Base-by-base conservation (phyloP, 2,888 invertebrate genomes). In the Machimus rusticus region DNA sequence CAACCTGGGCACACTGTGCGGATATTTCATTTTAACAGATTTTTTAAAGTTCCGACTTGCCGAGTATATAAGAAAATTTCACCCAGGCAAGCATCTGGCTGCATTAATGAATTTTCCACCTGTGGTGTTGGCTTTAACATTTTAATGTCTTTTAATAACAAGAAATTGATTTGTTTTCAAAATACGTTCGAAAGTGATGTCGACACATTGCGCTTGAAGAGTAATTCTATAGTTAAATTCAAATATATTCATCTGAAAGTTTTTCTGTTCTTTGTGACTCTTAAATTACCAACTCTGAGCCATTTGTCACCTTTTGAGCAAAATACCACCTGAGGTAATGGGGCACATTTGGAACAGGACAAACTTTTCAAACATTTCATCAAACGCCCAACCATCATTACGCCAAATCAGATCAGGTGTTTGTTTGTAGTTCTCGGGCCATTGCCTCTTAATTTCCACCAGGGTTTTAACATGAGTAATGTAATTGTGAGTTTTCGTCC, bases 401-500 rank as follows among this genome's bases (percentile, higher is more conserved):
- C 43, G 28, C 66, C 66, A 23, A 66, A 66, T 66, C 66, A 66
- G 66, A 66, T 66, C 66, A 66, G 66, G 66, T 66, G 66, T 66
- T 79, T 51, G 37, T 78, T 43, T 43, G n/a, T 28, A 19, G 51
- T 79, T 23, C 46, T 78, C 12, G 79, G 79, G 1, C 9, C 51
- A 34, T 51, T 28, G 28, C 79, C 57, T 66, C 57, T 82, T 82
- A 57, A 82, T 37, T 57, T 37, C 57, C 1, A 4, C 19, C 34
- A 12, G n/a, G 23, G 57, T 57, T 82, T 82, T 23, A 46, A 34
- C 34, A 82, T 57, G 82, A 82, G 57, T 82, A 82, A 82, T 82
- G 57, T 82, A 82, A 82, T 82, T 82, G 66, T 57, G 66, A 82
- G 82, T 82, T 82, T 82, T 16, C 57, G 66, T 66, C 82, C 82